Conservation (phyloP, 2,113 vertebrate genomes). For the Oreotragus oreotragus region DNA sequence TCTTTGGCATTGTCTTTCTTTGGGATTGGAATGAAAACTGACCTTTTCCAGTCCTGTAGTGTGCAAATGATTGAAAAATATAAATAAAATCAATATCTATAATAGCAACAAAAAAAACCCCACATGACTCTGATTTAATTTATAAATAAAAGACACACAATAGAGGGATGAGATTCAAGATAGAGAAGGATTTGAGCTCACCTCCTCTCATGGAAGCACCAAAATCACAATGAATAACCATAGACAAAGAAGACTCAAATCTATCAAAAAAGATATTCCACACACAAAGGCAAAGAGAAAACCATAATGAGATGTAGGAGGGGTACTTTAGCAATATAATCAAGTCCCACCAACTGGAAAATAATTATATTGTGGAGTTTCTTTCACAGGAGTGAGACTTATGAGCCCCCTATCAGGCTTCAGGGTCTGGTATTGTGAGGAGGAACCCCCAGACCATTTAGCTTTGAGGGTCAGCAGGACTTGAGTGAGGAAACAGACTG, state of each 20-base stretch:
- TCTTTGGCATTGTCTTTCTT: too few species aligned
- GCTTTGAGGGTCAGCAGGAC: not conserved
- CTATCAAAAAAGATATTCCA: not conserved
- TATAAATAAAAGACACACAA: not conserved
- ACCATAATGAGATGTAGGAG: rapidly evolving
- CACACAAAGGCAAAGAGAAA: not conserved
- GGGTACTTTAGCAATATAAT: not conserved
- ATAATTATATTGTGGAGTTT: not conserved
- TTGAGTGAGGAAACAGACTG: not conserved
- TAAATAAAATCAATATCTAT: not conserved
- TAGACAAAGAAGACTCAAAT: not conserved
- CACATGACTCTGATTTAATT: not conserved
- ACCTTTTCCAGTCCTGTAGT: too few species aligned
- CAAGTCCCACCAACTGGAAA: not conserved
- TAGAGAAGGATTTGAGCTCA: not conserved
- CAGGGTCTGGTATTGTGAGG: not conserved
- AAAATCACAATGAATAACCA: not conserved
- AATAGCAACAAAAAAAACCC: not conserved
- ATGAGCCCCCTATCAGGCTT: not conserved
- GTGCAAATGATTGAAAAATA: not conserved
- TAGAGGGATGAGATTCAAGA: not conserved
- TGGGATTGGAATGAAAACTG: too few species aligned
- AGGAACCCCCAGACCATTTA: not conserved
- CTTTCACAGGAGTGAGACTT: not conserved
- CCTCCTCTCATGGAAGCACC: not conserved